Base-by-base conservation (phyloP, 2,888 invertebrate genomes). In the Hetaerina titia region DNA sequence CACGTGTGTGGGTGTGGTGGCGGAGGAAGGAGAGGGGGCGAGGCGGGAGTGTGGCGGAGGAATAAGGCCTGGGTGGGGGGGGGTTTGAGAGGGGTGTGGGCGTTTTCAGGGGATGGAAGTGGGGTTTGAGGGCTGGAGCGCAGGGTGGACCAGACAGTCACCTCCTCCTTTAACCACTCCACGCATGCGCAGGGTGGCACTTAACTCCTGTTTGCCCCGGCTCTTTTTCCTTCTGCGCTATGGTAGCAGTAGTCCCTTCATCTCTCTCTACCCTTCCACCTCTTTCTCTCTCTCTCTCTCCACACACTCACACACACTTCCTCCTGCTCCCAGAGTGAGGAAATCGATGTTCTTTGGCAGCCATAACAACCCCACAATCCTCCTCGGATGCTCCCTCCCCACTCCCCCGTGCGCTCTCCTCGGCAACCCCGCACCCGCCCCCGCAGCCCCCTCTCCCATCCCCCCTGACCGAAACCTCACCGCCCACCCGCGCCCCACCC, bases 301-400 rank as follows among this genome's bases (percentile, higher is more conserved):
- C 74, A 13, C 92, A 92, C 56, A 90, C 81, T n/a, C 87, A 13
- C 87, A n/a, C 58, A 45, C 31, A 81, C 57, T 57, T 89, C 89
- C 90, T 74, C 94, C 94, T 81, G 69, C 95, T 95, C 95, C 90
- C 95, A 94, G 95, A 56, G 95, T 95, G 95, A 87, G 95, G 95
- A 95, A 95, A 95, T 95, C 95, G 95, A 95, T 95, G 95, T 95
- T 95, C 95, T 95, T 95, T 95, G 95, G 95, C 95, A 95, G 95
- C 95, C 94, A 95, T 94, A 95, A 95, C 95, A 94, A 95, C 95
- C 95, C 92, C 95, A 95, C 95, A 95, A 95, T 95, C 95, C 95
- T 90, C 94, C 95, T 95, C 95, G 81, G 95, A 90, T 94, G 74
- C 88, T 90, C 89, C 94, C 87, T 90, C 95, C 94, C 92, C 63